Evolutionary conservation across 2,888 invertebrate genomes (phyloP).

Genomic region (Agriopis aurantiaria): DNA sequence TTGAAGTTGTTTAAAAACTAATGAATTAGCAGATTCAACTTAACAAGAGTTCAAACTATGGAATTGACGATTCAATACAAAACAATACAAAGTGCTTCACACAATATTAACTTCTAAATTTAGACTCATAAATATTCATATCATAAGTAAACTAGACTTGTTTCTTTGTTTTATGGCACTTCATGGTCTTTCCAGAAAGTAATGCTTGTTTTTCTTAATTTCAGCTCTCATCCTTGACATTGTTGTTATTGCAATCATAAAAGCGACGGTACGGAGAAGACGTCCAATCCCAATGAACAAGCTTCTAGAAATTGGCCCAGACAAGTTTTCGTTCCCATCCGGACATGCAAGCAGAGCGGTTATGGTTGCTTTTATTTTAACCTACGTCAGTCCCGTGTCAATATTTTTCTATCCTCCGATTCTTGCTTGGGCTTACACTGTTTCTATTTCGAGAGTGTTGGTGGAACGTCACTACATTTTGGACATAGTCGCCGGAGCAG

Average conservation of each 20-base stretch:
- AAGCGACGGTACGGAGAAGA: conserved; percentile 91
- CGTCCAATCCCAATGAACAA: conserved; percentile 91
- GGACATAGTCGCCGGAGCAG: conserved; percentile 92
- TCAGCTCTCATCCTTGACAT: conserved; percentile 94
- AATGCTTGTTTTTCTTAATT: conserved; percentile 22
- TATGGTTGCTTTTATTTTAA: conserved; percentile 91
- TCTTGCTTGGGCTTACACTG: conserved; percentile 90
- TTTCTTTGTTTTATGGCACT: background rate
- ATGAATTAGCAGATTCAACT: background rate
- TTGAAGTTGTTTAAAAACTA: background rate
- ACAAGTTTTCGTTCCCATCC: conserved; percentile 97
- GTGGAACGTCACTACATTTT: conserved; percentile 94
- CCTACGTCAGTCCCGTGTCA: conserved; percentile 87
- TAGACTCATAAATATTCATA: conserved; percentile 7
- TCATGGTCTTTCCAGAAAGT: background rate
- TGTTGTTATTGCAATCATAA: conserved; percentile 90
- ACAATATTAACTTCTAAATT: background rate
- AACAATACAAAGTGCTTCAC: background rate
- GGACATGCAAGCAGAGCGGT: conserved; percentile 96
- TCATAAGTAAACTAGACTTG: background rate
- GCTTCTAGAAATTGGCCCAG: conserved; percentile 91
- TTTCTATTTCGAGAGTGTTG: conserved; percentile 93
- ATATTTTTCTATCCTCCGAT: conserved; percentile 88
- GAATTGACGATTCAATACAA: background rate
- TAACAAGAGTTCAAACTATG: background rate